Conservation (phyloP, 2,888 invertebrate species). For the Campaea margaritaria region DNA sequence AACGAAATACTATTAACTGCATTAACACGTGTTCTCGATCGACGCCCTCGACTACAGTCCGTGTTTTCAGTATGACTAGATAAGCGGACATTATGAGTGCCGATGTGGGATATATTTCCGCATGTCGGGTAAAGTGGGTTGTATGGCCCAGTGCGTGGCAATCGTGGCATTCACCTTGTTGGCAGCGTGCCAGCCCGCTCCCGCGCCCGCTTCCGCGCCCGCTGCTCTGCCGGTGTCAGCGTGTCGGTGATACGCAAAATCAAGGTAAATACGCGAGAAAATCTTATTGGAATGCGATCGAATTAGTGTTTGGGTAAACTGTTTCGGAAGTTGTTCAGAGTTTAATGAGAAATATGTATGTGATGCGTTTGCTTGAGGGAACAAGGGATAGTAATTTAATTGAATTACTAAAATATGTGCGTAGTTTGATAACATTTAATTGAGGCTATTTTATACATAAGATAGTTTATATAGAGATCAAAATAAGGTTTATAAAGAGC, state of each 20-base stretch:
- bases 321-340: constrained; percentile 18
- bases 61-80: constrained; percentile 50
- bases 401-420: background rate
- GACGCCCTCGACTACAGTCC: constrained; percentile 34
- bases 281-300: constrained; percentile 30
- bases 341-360: constrained; percentile 15
- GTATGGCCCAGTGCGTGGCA: constrained; percentile 69
- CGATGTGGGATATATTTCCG: constrained; percentile 60
- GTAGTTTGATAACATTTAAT: too few relatives aligned
- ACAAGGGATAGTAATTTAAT: background rate
- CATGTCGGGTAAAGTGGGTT: constrained; percentile 77
- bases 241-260: constrained; percentile 25
- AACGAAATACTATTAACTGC: constrained; percentile 9
- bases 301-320: constrained; percentile 24
- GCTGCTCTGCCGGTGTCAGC: constrained; percentile 38
- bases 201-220: constrained; percentile 25
- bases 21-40: constrained; percentile 8
- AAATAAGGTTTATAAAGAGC: too few relatives aligned
- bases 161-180: constrained; percentile 85
- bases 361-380: constrained; percentile 3
- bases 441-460: too few relatives aligned
- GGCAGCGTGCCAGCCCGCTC: constrained; percentile 68
- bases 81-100: constrained; percentile 50
- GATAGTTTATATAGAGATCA: too few relatives aligned
- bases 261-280: constrained; percentile 23